Percentiles rank a stretch among this genome's conserved stretches.
Evolutionary conservation across 2,797 vertebrate species (phyloP).

Genomic region (Phalloptychus januarius): DNA sequence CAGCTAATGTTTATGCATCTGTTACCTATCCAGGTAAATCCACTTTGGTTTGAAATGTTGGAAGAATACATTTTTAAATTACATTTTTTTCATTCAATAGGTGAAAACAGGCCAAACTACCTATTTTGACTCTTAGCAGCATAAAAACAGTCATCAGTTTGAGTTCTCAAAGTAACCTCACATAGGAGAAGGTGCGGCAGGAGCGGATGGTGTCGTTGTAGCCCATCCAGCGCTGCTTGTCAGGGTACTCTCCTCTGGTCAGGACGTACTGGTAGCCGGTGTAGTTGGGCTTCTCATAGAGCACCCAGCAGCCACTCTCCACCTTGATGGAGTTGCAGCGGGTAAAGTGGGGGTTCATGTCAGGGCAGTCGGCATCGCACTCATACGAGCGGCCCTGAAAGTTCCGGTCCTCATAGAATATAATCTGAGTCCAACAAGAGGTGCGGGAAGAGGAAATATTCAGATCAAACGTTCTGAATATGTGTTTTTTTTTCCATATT

Average conservation of each 20-base stretch:
- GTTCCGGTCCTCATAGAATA: slow-evolving; percentile 85
- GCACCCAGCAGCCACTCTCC: slow-evolving; percentile 85
- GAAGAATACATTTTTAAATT: background rate
- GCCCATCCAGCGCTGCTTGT: slow-evolving; percentile 85
- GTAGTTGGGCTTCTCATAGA: slow-evolving; percentile 84
- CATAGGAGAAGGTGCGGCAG: slow-evolving; percentile 80
- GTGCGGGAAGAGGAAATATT: background rate
- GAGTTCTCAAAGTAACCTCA: slow-evolving; percentile 45
- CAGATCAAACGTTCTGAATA: background rate
- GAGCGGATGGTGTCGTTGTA: slow-evolving; percentile 83
- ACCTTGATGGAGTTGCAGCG: slow-evolving; percentile 85
- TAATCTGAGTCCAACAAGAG: slow-evolving; percentile 69
- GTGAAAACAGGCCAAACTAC: background rate
- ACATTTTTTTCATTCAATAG: too few species aligned
- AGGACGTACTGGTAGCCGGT: slow-evolving; percentile 85
- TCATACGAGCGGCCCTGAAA: slow-evolving; percentile 85
- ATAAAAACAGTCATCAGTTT: background rate
- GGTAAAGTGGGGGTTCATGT: slow-evolving; percentile 83
- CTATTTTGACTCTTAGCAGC: background rate
- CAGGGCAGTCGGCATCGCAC: slow-evolving; percentile 84
- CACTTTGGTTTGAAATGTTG: background rate
- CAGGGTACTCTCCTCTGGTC: slow-evolving; percentile 82
- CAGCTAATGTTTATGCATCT: background rate
- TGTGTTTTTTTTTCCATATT: background rate
- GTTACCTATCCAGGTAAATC: background rate